phyloP scores from a whole-genome alignment of 2,888 invertebrate species.

The Drosophila emarginata region DNA sequence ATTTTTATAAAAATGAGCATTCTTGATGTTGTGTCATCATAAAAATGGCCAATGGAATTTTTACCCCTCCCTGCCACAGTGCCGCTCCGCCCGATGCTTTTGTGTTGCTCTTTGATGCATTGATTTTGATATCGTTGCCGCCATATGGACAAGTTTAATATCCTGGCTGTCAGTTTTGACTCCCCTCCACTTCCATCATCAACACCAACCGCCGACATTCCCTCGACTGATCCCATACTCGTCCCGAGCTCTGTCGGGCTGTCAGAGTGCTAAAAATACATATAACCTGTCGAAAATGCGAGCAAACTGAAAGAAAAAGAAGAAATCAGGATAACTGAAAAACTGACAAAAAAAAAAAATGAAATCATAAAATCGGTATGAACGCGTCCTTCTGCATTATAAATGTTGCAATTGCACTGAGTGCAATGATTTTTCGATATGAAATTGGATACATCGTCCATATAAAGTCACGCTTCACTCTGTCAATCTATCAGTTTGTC shows the following conservation, averaged over 20 bases:
- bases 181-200: not conserved
- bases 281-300: conserved; percentile 54
- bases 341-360: conserved; percentile 4
- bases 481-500: not conserved
- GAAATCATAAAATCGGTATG: conserved; percentile 32
- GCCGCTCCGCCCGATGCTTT: not conserved
- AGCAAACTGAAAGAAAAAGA: conserved; percentile 22
- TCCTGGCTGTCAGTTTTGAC: conserved; percentile 61
- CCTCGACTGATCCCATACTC: conserved; percentile 13
- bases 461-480: conserved; percentile 15
- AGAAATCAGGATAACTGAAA: not conserved
- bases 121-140: conserved; percentile 40
- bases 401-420: conserved; percentile 68
- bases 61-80: not conserved
- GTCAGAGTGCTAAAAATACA: conserved; percentile 34
- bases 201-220: not conserved
- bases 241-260: conserved; percentile 48
- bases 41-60: conserved; percentile 14
- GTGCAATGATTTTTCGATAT: conserved; percentile 51
- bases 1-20: conserved; percentile 12
- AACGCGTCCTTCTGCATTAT: conserved; percentile 68
- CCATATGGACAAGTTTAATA: conserved; percentile 57
- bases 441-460: conserved; percentile 6
- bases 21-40: not conserved
- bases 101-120: conserved; percentile 19